These are phyloP conservation scores for Alviniconcha strummeri DNA, from an alignment of 2,888 invertebrate species.

Conservation along the genomic window DNA sequence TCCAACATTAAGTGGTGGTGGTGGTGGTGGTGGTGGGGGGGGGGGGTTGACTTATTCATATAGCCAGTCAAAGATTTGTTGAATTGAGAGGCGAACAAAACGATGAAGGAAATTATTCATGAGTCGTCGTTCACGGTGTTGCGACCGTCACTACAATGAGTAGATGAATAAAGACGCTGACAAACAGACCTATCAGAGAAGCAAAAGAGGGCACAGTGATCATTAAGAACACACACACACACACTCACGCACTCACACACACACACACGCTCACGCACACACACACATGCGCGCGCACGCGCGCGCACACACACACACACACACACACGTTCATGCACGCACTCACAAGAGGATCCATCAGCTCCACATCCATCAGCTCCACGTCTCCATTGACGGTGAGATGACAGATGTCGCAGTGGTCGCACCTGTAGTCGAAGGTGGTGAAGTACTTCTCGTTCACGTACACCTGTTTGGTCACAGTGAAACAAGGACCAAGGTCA, in stretches of 20 bases:
- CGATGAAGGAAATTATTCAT: too few species aligned
- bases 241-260: neutral
- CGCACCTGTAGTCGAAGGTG: constrained; percentile 48
- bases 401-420: constrained; percentile 44
- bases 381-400: constrained; percentile 54
- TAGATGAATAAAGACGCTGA: neutral
- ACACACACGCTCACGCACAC: neutral
- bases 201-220: neutral
- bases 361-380: constrained; percentile 52
- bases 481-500: neutral
- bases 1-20: too few species aligned
- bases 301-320: constrained; percentile 7
- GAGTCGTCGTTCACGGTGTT: too few species aligned
- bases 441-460: constrained; percentile 54
- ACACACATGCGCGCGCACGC: neutral
- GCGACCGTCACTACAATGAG: neutral
- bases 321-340: neutral
- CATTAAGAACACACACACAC: constrained; percentile 10
- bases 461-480: constrained; percentile 46
- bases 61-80: neutral
- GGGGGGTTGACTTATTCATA: neutral
- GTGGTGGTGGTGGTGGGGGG: neutral
- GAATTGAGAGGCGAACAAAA: neutral
- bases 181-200: neutral
- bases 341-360: constrained; percentile 54